phyloP scores from a whole-genome alignment of 2,113 vertebrate species.

The Rousettus leschenaultii region DNA sequence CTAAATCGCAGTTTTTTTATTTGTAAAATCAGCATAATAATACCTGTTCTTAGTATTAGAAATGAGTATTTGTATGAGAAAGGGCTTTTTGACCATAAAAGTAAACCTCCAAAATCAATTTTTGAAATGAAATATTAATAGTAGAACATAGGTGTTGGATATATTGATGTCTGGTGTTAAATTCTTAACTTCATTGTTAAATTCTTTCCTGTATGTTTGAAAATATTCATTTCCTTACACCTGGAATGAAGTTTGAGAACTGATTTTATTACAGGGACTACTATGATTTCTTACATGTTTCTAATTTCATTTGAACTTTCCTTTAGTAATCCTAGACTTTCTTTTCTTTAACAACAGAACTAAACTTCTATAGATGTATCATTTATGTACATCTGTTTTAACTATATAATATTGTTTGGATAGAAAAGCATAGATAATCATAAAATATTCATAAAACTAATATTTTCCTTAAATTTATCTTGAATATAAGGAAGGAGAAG shows the following conservation, averaged over 20 bases:
- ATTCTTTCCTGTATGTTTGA: neutral
- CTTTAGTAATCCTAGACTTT: neutral
- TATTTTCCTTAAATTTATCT: neutral
- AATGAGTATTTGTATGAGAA: neutral
- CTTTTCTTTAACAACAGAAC: neutral
- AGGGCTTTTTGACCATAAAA: neutral
- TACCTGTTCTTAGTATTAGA: neutral
- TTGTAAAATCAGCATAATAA: neutral
- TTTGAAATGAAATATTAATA: neutral
- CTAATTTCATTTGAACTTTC: neutral
- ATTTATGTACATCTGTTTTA: neutral
- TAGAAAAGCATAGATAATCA: neutral
- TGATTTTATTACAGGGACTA: neutral
- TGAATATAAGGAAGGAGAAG: neutral
- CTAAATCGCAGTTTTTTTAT: neutral
- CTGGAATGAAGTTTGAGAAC: neutral
- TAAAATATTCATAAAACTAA: constrained; percentile 29
- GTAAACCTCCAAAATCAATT: neutral
- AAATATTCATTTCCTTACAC: neutral
- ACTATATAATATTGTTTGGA: neutral
- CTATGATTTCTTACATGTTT: neutral
- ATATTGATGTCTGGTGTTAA: neutral
- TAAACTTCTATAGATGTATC: neutral
- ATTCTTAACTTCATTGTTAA: neutral
- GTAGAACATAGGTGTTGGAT: neutral